A percentile compares a stretch with the other conserved stretches of the same genome.
Conservation (phyloP, 92 coral and sea anemone species). For the Zoanthus gigantus region DNA sequence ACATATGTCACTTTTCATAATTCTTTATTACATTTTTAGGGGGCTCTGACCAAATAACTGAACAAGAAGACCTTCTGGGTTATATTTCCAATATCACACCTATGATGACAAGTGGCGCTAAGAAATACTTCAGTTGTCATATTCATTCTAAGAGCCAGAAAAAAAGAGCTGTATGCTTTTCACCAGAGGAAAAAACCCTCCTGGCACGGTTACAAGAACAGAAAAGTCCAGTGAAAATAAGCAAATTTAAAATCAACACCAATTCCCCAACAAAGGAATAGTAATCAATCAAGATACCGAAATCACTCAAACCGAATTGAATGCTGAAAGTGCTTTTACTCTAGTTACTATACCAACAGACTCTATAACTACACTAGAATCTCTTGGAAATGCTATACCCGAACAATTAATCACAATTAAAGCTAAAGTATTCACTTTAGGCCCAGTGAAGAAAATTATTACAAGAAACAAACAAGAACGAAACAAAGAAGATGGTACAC, state of each 20-base stretch:
- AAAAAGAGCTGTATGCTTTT: not conserved
- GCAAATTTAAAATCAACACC: not conserved
- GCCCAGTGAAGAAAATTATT: constrained; percentile 45
- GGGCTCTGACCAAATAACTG: not conserved
- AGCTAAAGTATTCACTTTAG: constrained; percentile 51
- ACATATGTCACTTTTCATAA: not conserved
- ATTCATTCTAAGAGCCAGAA: not conserved
- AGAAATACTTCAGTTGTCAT: not conserved
- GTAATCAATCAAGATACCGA: not conserved
- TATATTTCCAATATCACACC: constrained; percentile 1
- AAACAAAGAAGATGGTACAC: constrained; percentile 36
- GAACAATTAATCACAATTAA: constrained; percentile 58
- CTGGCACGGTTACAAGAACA: not conserved
- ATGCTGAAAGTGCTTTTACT: constrained; percentile 20
- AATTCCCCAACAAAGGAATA: not conserved
- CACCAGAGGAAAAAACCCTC: not conserved
- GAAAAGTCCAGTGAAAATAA: not conserved
- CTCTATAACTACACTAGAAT: constrained; percentile 28
- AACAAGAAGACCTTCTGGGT: not conserved
- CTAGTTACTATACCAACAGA: constrained; percentile 54
- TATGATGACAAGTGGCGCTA: not conserved
- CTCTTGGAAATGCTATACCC: constrained; percentile 54
- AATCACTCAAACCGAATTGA: not conserved
- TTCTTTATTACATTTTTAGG: not conserved
- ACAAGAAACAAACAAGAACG: constrained; percentile 44